Conservation (phyloP, 2,113 vertebrate species). For the Equus przewalskii region DNA sequence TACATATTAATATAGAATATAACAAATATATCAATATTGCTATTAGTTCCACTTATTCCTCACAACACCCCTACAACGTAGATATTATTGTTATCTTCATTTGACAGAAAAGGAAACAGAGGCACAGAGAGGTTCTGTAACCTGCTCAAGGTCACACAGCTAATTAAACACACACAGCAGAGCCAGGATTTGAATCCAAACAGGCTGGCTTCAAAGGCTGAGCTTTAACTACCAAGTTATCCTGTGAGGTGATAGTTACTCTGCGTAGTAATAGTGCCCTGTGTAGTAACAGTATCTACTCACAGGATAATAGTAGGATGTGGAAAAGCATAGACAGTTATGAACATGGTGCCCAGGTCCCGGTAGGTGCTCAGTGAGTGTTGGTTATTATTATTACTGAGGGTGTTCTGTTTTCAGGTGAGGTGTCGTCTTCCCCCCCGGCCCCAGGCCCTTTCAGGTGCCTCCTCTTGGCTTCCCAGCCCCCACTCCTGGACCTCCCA, state of each 20-base stretch:
- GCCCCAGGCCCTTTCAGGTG: neutral
- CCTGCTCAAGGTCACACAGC: neutral
- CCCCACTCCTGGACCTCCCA: no score
- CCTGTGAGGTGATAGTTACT: neutral
- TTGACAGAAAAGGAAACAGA: neutral
- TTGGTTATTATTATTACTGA: fast-evolving
- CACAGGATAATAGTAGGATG: neutral
- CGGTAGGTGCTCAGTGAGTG: neutral
- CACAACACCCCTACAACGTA: neutral
- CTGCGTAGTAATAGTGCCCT: neutral
- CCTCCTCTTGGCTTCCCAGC: neutral
- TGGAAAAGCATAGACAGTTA: fast-evolving
- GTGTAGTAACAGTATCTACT: neutral
- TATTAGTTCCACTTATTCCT: neutral
- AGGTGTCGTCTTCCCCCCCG: no score
- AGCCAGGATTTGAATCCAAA: neutral
- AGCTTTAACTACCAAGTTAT: neutral
- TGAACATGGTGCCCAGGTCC: fast-evolving
- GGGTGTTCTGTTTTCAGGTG: neutral
- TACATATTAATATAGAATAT: neutral
- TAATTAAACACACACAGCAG: neutral
- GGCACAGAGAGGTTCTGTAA: neutral
- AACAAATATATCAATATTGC: neutral
- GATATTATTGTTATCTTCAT: neutral
- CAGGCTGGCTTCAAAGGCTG: neutral